phyloP scores from a whole-genome alignment of 2,888 invertebrate genomes.

The Leptopilina drosophilae region DNA sequence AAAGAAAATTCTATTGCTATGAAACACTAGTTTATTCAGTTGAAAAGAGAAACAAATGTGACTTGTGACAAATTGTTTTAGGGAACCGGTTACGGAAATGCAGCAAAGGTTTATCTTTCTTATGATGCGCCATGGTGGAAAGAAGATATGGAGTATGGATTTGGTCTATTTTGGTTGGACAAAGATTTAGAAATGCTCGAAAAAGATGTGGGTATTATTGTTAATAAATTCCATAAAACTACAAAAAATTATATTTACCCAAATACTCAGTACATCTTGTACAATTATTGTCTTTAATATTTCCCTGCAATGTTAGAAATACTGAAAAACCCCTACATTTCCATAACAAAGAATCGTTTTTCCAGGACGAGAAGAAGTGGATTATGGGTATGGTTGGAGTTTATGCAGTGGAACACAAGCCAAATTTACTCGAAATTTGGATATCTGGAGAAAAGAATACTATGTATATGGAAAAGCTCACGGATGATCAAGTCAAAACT shows the following conservation, averaged over 20 bases:
- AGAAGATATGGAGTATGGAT: slow-evolving; percentile 55
- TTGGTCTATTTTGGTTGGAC: slow-evolving; percentile 81
- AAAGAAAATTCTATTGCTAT: background rate
- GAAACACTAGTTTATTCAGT: no score
- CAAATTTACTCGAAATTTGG: background rate
- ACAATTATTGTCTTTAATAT: no score
- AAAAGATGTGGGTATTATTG: slow-evolving; percentile 53
- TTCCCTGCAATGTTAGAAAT: no score
- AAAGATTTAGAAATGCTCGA: slow-evolving; percentile 72
- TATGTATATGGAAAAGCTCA: background rate
- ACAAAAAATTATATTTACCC: no score
- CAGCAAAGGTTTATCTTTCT: slow-evolving; percentile 73
- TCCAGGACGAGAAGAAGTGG: slow-evolving; percentile 58
- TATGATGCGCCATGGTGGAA: slow-evolving; percentile 84
- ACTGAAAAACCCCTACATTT: no score
- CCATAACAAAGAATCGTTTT: slow-evolving; percentile 11
- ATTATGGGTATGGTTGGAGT: background rate
- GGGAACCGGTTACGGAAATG: slow-evolving; percentile 44
- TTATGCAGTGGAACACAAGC: slow-evolving; percentile 65
- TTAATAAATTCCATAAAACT: no score
- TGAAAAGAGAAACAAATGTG: background rate
- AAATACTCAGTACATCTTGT: no score
- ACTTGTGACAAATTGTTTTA: slow-evolving; percentile 62
- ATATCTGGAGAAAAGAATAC: background rate
- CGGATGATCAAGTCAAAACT: background rate